Evolutionary conservation across 1,140 invertebrate genomes (phyloP), one percentile per base, ranked within the genome.

Genomic region (Drosophila pectinifera): DNA sequence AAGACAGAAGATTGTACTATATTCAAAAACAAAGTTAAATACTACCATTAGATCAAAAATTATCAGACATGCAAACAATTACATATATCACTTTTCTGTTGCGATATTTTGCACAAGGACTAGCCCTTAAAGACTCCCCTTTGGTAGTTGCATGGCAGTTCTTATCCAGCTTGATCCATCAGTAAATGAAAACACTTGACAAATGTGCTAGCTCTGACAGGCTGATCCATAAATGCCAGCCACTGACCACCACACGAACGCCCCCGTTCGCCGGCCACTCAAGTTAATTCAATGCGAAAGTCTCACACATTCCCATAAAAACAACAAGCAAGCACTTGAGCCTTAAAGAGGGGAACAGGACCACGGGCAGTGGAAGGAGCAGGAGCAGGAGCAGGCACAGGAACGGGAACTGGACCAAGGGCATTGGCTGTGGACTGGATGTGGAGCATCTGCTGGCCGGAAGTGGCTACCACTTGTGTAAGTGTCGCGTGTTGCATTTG

Each of bases 201-300:
- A 56, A 78, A 68, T 59, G 68, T 56, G 36, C 57, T 41, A 49
- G 28, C 43, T 36, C 68, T 78, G 79, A 74, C 61, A 73, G 54
- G 48, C 80, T 82, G 79, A 81, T 81, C 73, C 78, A 81, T 81
- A 81, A 81, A 81, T 78, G 78, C 74, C 80, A 83, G 45, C 63
- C 53, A 49, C 58, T 83, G 80, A 59, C 80, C 80, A 83, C 62
- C 80, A 83, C 62, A 73, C 42, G 51, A 65, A 61, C 56, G 39
- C 38, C 62, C 48, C 42, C 43, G 5, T 20, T 53, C 36, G 41
- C 28, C 31, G 67, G 51, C 74, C 80, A 83, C 80, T 83, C 80
- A 78, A 83, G 74, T 70, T 83, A 83, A 83, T 83, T 83, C 64
- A 83, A 83, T 78, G 75, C 80, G 75, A 83, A 31, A 63, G 80